Evolutionary conservation across 2,888 invertebrate genomes (phyloP), one percentile per base, ranked within the genome.

Genomic region (Drosophila kuntzei): DNA sequence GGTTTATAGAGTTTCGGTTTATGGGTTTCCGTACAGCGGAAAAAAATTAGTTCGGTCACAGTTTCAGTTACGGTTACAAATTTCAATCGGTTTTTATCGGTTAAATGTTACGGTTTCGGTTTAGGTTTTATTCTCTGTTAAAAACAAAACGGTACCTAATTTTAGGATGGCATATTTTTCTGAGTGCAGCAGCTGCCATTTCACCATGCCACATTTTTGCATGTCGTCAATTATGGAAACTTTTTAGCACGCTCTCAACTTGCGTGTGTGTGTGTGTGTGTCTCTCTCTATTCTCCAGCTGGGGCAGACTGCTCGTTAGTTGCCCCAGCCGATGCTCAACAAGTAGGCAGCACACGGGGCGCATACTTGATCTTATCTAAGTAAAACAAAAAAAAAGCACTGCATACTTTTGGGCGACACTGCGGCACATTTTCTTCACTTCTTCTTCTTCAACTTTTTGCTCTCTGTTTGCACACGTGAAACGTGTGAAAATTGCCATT

Each of bases 161-260:
- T n/a, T n/a, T n/a, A n/a, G n/a, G n/a, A n/a, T n/a, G n/a, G n/a
- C n/a, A n/a, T n/a, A n/a, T n/a, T n/a, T n/a, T n/a, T n/a, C n/a
- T n/a, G n/a, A n/a, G n/a, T n/a, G n/a, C n/a, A n/a, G n/a, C n/a
- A n/a, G n/a, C n/a, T n/a, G n/a, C 34, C 18, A 11, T 4, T 34
- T 14, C 8, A 3, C 37, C 39, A 11, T 41, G 41, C 34, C 41
- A 57, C 43, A 61, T 63, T 70, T 74, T 58, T 66, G 76, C 76
- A 67, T 82, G 76, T 83, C 80, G 80, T 86, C 86, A 83, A 83
- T 86, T 86, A 80, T 83, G 86, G 44, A 86, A 83, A 83, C 64
- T 86, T 83, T 83, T 74, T 68, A 76, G 60, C 79, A 79, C 74
- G 68, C 79, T 65, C 59, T 63, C 25, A 22, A 62, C 46, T 60